Conservation (phyloP, 2,888 invertebrate species). For the Stenodema calcarata region DNA sequence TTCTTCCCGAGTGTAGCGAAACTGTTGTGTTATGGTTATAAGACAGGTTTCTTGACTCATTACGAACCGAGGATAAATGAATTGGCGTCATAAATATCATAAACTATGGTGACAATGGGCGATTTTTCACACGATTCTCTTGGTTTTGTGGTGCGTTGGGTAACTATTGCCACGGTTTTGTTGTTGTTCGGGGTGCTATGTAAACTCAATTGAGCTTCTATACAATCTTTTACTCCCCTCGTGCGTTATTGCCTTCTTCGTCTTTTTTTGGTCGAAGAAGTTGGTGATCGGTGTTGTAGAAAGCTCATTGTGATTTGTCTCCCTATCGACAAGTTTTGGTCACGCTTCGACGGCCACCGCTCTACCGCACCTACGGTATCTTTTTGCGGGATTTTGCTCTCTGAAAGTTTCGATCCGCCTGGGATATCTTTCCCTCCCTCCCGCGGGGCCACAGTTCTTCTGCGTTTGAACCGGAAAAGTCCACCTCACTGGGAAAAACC, state of each 20-base stretch:
- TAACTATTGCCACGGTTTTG: not conserved
- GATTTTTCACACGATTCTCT: not conserved
- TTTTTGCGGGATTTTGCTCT: slow-evolving; percentile 4
- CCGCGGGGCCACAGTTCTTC: not conserved
- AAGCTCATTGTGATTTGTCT: not conserved
- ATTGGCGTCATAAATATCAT: not conserved
- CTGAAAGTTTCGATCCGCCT: slow-evolving; percentile 5
- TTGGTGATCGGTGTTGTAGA: not conserved
- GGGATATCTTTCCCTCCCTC: not conserved
- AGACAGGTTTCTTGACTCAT: not conserved
- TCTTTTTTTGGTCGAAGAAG: not conserved
- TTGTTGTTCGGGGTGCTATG: not conserved
- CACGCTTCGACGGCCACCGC: not conserved
- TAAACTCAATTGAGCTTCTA: not conserved
- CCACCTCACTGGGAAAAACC: not conserved
- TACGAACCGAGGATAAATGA: not conserved
- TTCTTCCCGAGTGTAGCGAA: not conserved
- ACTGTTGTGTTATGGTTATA: not conserved
- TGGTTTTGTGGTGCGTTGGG: not conserved
- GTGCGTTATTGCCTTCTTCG: not conserved
- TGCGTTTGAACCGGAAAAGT: slow-evolving; percentile 20
- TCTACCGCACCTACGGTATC: slow-evolving; percentile 18
- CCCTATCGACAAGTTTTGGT: not conserved
- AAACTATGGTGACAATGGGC: not conserved
- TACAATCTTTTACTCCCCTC: not conserved